Evolutionary conservation across 2,113 vertebrate genomes (phyloP).

Genomic region (Ceyx margarethae): DNA sequence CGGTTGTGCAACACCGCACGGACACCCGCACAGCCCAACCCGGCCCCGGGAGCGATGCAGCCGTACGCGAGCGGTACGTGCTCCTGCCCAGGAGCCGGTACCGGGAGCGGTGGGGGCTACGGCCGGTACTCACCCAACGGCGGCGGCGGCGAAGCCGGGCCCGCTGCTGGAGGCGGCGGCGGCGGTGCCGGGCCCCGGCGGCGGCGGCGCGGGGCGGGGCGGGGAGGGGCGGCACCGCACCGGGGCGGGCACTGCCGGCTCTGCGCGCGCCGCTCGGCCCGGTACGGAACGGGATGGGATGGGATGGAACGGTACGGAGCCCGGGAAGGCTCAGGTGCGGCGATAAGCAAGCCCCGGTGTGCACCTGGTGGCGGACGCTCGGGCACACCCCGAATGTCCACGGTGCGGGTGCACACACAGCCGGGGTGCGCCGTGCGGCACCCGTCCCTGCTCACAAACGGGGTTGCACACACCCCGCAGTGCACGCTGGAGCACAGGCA

Average conservation of each 20-base stretch:
- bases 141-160: neutral
- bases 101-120: neutral
- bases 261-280: neutral
- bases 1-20: neutral
- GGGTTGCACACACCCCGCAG: rapidly evolving
- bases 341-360: neutral
- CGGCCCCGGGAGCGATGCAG: neutral
- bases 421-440: neutral
- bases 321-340: neutral
- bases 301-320: too few relatives aligned
- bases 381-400: neutral
- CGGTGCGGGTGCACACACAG: neutral
- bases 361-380: neutral
- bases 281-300: neutral
- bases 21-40: neutral
- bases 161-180: neutral
- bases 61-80: neutral
- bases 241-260: neutral
- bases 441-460: rapidly evolving
- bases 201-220: neutral
- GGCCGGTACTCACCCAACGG: neutral
- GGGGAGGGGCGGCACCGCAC: neutral
- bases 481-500: rapidly evolving
- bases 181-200: neutral
- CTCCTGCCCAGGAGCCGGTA: neutral